These are phyloP conservation scores for Halcyon smyrnensis DNA, from an alignment of 2,797 vertebrate species.

Conservation along the genomic window DNA sequence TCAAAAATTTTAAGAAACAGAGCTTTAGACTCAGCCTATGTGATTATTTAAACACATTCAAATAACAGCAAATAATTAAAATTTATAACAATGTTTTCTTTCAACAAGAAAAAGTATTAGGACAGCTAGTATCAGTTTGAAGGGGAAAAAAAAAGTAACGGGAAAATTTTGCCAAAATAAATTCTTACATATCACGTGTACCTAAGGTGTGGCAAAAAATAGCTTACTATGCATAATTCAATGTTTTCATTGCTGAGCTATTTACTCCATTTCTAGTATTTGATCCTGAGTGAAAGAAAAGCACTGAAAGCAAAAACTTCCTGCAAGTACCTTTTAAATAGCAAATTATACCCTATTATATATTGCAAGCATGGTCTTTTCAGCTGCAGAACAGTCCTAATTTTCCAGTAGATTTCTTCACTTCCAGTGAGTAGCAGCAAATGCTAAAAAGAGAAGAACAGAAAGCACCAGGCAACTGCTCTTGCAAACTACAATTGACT, in stretches of 20 bases:
- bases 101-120: neutral
- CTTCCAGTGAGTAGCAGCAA: neutral
- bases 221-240: neutral
- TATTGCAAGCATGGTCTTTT: neutral
- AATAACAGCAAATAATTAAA: neutral
- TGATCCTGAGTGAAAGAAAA: neutral
- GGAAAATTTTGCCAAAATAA: neutral
- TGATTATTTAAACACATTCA: neutral
- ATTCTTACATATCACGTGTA: neutral
- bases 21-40: neutral
- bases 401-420: neutral
- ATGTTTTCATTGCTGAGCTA: neutral
- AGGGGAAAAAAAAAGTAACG: neutral
- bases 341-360: neutral
- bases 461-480: neutral
- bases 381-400: neutral
- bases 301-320: neutral
- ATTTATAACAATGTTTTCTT: neutral
- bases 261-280: neutral
- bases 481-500: neutral
- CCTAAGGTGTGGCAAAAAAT: neutral
- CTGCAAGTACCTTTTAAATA: neutral
- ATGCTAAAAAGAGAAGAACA: neutral
- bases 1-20: neutral
- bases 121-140: neutral